Conservation (phyloP, 2,113 vertebrate genomes). For the Ancistrus triradiatus region DNA sequence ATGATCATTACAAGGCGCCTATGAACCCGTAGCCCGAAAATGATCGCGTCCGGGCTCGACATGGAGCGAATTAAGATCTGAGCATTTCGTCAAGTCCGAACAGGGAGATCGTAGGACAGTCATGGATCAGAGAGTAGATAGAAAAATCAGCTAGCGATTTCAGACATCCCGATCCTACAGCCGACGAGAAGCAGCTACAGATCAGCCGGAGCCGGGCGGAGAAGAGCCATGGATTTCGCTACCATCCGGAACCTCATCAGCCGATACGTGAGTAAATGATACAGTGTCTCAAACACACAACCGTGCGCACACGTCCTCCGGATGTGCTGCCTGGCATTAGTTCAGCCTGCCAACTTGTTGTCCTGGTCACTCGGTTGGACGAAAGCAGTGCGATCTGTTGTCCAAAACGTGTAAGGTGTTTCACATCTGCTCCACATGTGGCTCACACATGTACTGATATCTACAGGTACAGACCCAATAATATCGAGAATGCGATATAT, state of each 20-base stretch:
- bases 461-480: too few relatives aligned
- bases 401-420: too few relatives aligned
- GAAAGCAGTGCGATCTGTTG: not conserved
- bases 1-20: not conserved
- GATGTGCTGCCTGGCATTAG: not conserved
- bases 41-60: slow-evolving; percentile 24
- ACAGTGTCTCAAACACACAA: not conserved
- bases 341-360: slow-evolving; percentile 48
- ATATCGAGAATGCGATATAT: too few relatives aligned
- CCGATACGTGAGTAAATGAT: slow-evolving; percentile 83
- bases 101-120: slow-evolving; percentile 35
- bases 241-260: slow-evolving; percentile 82
- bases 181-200: slow-evolving; percentile 26
- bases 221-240: slow-evolving; percentile 79
- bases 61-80: slow-evolving; percentile 22
- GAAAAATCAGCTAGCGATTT: slow-evolving; percentile 55
- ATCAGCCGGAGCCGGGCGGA: slow-evolving; percentile 47
- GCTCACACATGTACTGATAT: too few relatives aligned
- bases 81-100: not conserved
- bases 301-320: not conserved
- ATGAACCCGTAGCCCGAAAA: slow-evolving; percentile 27
- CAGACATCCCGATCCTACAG: not conserved
- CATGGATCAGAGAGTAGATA: slow-evolving; percentile 57
- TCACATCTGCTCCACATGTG: too few relatives aligned
- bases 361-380: not conserved